phyloP scores from a whole-genome alignment of 2,797 vertebrate genomes.

The Sylvia borin region DNA sequence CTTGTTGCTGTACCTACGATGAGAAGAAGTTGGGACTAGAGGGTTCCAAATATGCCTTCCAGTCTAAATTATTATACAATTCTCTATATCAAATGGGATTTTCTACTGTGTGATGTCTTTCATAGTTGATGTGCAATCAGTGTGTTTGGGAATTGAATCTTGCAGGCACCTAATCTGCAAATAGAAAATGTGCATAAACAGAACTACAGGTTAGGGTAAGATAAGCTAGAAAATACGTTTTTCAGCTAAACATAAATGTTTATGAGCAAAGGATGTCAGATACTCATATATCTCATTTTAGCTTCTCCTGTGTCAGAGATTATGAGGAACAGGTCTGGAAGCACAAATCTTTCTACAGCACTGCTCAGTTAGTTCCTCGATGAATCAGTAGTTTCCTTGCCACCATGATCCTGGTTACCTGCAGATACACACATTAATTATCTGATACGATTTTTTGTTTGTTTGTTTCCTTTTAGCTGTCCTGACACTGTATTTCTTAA shows the following conservation, averaged over 20 bases:
- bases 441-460: not conserved
- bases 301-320: not conserved
- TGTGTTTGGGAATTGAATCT: not conserved
- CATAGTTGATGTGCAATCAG: not conserved
- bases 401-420: not conserved
- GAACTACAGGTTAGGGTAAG: not conserved
- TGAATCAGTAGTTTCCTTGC: not conserved
- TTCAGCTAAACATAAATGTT: not conserved
- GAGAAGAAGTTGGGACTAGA: not conserved
- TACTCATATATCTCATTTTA: not conserved
- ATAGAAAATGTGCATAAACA: constrained; percentile 9
- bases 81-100: not conserved
- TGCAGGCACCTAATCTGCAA: not conserved
- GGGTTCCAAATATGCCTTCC: not conserved
- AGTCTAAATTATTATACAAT: not conserved
- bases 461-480: constrained; percentile 80
- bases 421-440: not conserved
- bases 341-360: not conserved
- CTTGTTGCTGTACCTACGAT: not conserved
- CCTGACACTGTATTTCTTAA: constrained; percentile 92
- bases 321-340: not conserved
- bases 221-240: constrained; percentile 21
- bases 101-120: not conserved
- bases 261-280: not conserved
- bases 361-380: not conserved